Evolutionary conservation across 1,140 invertebrate genomes (phyloP), one percentile per base, ranked within the genome.

Genomic region (Zophobas atratus): DNA sequence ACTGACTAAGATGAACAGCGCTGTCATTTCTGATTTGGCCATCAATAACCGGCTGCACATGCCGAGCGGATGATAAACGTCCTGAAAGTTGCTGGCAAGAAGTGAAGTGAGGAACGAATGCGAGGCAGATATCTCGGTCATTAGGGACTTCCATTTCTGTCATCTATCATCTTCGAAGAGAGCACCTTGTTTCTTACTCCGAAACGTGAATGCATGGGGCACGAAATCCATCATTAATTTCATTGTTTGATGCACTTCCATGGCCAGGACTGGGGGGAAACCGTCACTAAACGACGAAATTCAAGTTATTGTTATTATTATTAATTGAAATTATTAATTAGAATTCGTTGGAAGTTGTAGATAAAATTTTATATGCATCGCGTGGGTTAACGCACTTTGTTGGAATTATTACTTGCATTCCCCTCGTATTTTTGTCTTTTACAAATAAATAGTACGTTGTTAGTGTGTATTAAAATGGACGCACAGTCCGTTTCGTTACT

Each of bases 1-100:
- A 82, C 75, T 84, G 83, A 84, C 83, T 80, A 83, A 83, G 83
- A 84, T 83, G 82, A 84, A 84, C 83, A 83, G 72, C 81, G 75
- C 80, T 84, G 83, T 82, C 83, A 82, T 83, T 83, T 83, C 80
- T 83, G 83, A 84, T 84, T 83, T 84, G 82, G 79, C 80, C 82
- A 84, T 84, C 82, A 84, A 84, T 84, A 84, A 84, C 81, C 70
- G 73, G 71, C 78, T 73, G 77, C 77, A 78, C 76, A 79, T 76
- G 77, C 79, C 76, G 77, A 63, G 39, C 72, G 80, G 76, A 82
- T 80, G 81, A 82, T 77, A 81, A 78, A 80, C 82, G 79, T 77
- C 67, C 63, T 75, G 53, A 78, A 79, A 77, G 70, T 77, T 77
- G 75, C 74, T 78, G 79, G 79, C 75, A 82, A 80, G 77, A 81